Conservation (phyloP, 2,888 invertebrate species). For the Drosophila infuscata region DNA sequence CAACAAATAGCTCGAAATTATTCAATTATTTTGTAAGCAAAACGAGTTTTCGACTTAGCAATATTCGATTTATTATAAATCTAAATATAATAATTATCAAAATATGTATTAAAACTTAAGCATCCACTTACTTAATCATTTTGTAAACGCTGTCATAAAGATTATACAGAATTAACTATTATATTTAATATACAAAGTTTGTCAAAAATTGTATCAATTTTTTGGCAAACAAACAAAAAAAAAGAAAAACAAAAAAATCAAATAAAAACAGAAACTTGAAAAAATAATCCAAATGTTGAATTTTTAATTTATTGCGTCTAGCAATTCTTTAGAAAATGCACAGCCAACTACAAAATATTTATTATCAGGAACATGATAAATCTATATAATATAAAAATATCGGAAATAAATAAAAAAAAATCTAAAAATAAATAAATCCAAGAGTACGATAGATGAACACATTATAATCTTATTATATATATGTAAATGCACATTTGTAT, state of each 20-base stretch:
- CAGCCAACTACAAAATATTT: neutral
- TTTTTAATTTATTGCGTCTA: slow-evolving; percentile 30
- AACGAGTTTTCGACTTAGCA: slow-evolving; percentile 55
- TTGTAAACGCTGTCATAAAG: slow-evolving; percentile 44
- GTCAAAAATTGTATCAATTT: slow-evolving; percentile 83
- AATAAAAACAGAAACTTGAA: slow-evolving; percentile 7
- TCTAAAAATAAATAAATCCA: slow-evolving; percentile 40
- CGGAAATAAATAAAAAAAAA: slow-evolving; percentile 48
- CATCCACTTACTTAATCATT: slow-evolving; percentile 28
- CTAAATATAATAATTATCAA: slow-evolving; percentile 34
- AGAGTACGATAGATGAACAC: neutral
- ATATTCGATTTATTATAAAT: slow-evolving; percentile 47
- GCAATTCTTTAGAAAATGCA: slow-evolving; percentile 15
- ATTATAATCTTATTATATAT: neutral
- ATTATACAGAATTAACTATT: slow-evolving; percentile 28
- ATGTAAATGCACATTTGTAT: neutral
- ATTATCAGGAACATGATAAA: neutral
- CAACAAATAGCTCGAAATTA: slow-evolving; percentile 33
- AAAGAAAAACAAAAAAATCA: slow-evolving; percentile 23
- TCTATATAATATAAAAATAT: slow-evolving; percentile 14
- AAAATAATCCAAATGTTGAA: neutral
- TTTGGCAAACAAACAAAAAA: slow-evolving; percentile 61
- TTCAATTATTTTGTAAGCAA: slow-evolving; percentile 24
- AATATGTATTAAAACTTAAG: slow-evolving; percentile 60
- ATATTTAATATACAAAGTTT: slow-evolving; percentile 45